Evolutionary conservation across 2,797 vertebrate genomes (phyloP).

Genomic region (Coregonus ussuriensis): DNA sequence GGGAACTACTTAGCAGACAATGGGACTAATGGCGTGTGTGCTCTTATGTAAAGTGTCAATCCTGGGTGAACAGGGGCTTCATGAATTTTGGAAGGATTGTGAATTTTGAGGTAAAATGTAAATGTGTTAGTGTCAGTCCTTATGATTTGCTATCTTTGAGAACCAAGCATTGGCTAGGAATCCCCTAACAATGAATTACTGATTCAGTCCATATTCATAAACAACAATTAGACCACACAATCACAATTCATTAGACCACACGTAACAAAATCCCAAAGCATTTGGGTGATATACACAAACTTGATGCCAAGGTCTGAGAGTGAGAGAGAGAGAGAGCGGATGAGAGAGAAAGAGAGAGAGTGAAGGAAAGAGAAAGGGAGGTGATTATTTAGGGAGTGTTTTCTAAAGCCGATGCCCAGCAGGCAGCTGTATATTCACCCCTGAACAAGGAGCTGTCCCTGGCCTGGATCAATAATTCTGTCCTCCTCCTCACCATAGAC

Average conservation of each 20-base stretch:
- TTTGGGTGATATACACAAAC: not conserved
- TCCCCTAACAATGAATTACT: not conserved
- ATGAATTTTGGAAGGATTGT: not conserved
- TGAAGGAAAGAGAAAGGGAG: constrained; percentile 11
- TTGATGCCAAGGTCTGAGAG: not conserved
- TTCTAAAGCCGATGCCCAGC: constrained; percentile 60
- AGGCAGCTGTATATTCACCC: constrained; percentile 62
- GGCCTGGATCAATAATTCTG: constrained; percentile 53
- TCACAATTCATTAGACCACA: not conserved
- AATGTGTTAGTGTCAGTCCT: not conserved
- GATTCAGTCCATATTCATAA: not conserved
- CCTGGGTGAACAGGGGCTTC: constrained; percentile 23
- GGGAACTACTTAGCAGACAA: constrained; percentile 52
- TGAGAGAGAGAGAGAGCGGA: constrained; percentile 23
- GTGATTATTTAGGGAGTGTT: constrained; percentile 61
- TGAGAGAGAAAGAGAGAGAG: not conserved
- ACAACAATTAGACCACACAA: not conserved
- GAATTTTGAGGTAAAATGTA: not conserved
- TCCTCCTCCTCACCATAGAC: constrained; percentile 48
- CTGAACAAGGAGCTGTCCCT: constrained; percentile 59
- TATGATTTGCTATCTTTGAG: not conserved
- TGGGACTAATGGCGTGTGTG: constrained; percentile 41
- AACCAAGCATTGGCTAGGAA: not conserved
- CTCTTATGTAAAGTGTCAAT: constrained; percentile 50
- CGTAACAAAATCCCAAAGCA: not conserved